A percentile compares a stretch with the other conserved stretches of the same genome.
Conservation (phyloP, 1,140 invertebrate genomes). For the Sitodiplosis mosellana region DNA sequence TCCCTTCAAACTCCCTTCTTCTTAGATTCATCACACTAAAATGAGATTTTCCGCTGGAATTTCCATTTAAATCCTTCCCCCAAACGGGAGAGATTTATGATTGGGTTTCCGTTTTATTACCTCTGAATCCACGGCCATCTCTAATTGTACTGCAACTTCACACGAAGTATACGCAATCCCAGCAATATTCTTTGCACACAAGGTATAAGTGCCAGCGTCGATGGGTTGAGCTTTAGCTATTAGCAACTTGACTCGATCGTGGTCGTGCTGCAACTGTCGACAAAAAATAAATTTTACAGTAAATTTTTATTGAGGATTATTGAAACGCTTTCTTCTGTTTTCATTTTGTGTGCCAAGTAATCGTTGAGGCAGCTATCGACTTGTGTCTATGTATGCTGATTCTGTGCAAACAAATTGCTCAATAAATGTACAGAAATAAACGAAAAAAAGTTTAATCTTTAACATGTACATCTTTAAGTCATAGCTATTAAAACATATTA, state of each 20-base stretch:
- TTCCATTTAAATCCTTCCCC: not conserved
- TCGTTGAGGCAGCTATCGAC: conserved; percentile 5
- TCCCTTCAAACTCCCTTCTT: too few relatives aligned
- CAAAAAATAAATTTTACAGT: not conserved
- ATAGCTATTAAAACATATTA: too few relatives aligned
- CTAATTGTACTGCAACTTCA: conserved; percentile 48
- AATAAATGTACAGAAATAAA: too few relatives aligned
- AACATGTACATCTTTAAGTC: too few relatives aligned
- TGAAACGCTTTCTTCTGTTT: conserved; percentile 14
- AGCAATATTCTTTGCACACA: conserved; percentile 40
- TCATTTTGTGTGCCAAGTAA: conserved; percentile 9
- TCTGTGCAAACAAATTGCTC: not conserved
- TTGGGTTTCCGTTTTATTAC: too few relatives aligned
- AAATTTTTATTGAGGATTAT: conserved; percentile 11
- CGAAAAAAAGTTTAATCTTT: too few relatives aligned
- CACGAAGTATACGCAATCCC: conserved; percentile 42
- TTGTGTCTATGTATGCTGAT: conserved; percentile 6
- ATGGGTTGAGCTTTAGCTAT: conserved; percentile 50
- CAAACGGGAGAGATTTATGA: too few relatives aligned
- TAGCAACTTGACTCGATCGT: conserved; percentile 38
- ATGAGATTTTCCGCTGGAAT: too few relatives aligned
- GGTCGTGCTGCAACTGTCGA: conserved; percentile 37
- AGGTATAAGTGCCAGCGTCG: conserved; percentile 46
- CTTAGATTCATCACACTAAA: too few relatives aligned
- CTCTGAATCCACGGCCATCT: conserved; percentile 36